Base-by-base conservation (phyloP, 2,113 vertebrate genomes). In the Apodemus sylvaticus region DNA sequence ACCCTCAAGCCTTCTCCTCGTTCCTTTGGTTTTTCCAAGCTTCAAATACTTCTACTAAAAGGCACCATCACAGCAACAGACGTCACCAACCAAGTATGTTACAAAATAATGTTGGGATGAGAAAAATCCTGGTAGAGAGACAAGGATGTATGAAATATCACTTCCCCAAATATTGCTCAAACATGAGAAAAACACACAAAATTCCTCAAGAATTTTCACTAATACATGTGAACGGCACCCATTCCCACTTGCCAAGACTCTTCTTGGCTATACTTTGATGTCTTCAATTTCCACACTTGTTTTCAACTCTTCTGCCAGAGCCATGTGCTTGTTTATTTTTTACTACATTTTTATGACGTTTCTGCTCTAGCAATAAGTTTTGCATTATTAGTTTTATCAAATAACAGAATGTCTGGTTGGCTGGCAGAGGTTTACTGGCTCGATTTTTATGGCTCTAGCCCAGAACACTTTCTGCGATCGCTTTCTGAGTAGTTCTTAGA, bases 331-430 rank as follows among this genome's bases (percentile, higher is more conserved):
- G 93, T 97, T 97, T 97, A 97, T 97, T 97, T 98, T 97, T 97
- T 97, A 97, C 97, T 95, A 95, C 96, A 97, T 92, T 94, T 97
- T 97, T 96, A 97, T 97, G 97, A 97, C 95, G 96, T 97, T 97
- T 97, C 96, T 96, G 89, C 95, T 88, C 92, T 95, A 97, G 96
- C 97, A 97, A 91, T 97, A 97, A 96, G 97, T 96, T 97, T 96
- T 97, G 93, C 97, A 96, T 98, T 97, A 98, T 98, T 98, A 97
- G 97, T 95, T 97, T 97, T 96, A 97, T 97, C 97, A 97, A 96
- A 96, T 96, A 96, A 96, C 97, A 98, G 96, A 95, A 97, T 92
- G 97, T 94, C 95, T 97, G 95, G 95, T 96, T 94, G 96, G 95
- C 94, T 97, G 94, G 93, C 78, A 82, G 78, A 86, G 82, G 89